phyloP scores from a whole-genome alignment of 2,888 invertebrate species.

The Agapostemon virescens region DNA sequence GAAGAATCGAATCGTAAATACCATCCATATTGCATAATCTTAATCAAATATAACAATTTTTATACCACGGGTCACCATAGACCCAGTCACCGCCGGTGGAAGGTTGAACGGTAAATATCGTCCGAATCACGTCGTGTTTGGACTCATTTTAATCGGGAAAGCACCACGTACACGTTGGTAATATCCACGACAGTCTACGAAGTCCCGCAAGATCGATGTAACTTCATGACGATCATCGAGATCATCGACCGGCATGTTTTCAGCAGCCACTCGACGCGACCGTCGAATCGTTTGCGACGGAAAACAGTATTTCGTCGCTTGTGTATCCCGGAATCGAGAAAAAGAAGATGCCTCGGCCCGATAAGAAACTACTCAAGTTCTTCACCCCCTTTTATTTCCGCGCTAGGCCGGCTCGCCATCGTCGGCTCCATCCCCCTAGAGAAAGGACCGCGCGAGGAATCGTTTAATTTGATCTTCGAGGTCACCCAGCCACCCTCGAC shows the following conservation, averaged over 20 bases:
- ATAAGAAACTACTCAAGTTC: slow-evolving; percentile 52
- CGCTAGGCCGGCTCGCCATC: slow-evolving; percentile 19
- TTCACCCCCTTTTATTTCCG: slow-evolving; percentile 12
- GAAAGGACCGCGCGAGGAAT: slow-evolving; percentile 46
- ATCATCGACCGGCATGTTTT: neutral
- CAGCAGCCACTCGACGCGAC: neutral
- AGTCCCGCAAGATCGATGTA: neutral
- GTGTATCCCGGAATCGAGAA: slow-evolving; percentile 47
- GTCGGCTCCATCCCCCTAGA: slow-evolving; percentile 38
- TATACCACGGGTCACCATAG: too few species aligned
- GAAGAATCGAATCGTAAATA: too few species aligned
- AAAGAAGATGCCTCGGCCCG: slow-evolving; percentile 46
- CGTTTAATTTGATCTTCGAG: slow-evolving; percentile 64
- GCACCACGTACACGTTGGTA: neutral
- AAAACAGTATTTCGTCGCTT: slow-evolving; percentile 38
- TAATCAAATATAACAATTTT: too few species aligned
- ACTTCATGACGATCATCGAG: neutral
- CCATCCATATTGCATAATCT: too few species aligned
- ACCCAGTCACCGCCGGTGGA: too few species aligned
- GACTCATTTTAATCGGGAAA: neutral
- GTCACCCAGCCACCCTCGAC: slow-evolving; percentile 23
- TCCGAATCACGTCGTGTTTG: neutral
- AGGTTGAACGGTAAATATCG: neutral
- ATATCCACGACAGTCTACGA: neutral
- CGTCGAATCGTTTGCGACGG: slow-evolving; percentile 7